phyloP scores from a whole-genome alignment of 1,140 invertebrate species.

The Ceratosolen solmsi region DNA sequence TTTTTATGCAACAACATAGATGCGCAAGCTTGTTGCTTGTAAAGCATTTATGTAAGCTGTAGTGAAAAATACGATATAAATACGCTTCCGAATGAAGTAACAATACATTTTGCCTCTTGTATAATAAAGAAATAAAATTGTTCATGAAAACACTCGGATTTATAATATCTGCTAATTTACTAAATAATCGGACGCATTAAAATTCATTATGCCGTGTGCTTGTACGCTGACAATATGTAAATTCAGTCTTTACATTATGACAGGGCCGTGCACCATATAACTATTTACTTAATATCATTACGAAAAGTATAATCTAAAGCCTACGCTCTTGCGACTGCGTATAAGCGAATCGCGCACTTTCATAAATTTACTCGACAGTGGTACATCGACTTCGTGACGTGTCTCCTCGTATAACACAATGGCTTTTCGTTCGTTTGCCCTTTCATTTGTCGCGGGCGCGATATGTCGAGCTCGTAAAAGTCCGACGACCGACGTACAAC shows the following conservation, averaged over 20 bases:
- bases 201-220: not conserved
- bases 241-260: not conserved
- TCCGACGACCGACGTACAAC: not conserved
- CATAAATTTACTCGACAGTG: not conserved
- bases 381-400: not conserved
- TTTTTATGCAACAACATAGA: too few relatives aligned
- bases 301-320: constrained; percentile 21
- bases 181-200: not conserved
- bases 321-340: not conserved
- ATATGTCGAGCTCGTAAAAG: constrained; percentile 28
- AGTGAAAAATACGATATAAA: too few relatives aligned
- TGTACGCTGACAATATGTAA: not conserved
- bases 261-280: not conserved
- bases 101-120: too few relatives aligned
- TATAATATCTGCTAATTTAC: constrained; percentile 6
- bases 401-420: not conserved
- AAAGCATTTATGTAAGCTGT: too few relatives aligned
- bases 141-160: too few relatives aligned
- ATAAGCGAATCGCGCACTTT: not conserved
- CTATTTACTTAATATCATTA: constrained; percentile 26
- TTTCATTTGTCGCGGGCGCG: constrained; percentile 15
- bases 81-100: too few relatives aligned
- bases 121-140: too few relatives aligned
- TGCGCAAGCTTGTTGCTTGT: too few relatives aligned
- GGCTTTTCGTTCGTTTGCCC: not conserved